phyloP scores from a whole-genome alignment of 2,797 vertebrate species.

The Acanthurus leucopareius region DNA sequence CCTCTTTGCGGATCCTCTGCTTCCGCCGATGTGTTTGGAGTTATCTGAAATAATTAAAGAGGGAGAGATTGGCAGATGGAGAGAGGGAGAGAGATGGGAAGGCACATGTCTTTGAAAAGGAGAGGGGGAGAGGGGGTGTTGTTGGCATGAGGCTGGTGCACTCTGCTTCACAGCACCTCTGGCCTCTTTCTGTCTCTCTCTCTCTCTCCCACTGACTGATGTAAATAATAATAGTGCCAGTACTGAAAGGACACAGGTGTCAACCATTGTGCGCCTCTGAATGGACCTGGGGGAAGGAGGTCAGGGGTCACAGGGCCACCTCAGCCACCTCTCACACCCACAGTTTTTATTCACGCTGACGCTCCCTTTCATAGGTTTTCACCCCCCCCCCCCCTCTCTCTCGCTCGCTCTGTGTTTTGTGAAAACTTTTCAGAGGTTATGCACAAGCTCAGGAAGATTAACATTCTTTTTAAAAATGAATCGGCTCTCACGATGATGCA shows the following conservation, averaged over 20 bases:
- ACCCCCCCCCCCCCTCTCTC: conserved; percentile 25
- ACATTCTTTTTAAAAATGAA: conserved; percentile 70
- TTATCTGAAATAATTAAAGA: conserved; percentile 78
- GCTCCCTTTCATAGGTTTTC: conserved; percentile 70
- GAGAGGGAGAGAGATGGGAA: conserved; percentile 23
- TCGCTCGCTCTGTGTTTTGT: conserved; percentile 72
- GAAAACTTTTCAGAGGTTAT: conserved; percentile 78
- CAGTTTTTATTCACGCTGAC: conserved; percentile 76
- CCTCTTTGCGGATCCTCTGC: conserved; percentile 53
- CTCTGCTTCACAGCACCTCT: conserved; percentile 73
- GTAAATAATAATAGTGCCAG: conserved; percentile 87
- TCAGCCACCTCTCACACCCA: conserved; percentile 78
- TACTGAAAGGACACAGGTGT: conserved; percentile 89
- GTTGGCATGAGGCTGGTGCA: conserved; percentile 74
- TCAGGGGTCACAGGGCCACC: conserved; percentile 77
- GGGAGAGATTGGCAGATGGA: conserved; percentile 43
- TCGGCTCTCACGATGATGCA: conserved; percentile 42
- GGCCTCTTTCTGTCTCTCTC: conserved; percentile 70
- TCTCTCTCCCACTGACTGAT: conserved; percentile 75
- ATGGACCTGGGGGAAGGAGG: conserved; percentile 78
- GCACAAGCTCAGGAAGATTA: conserved; percentile 70
- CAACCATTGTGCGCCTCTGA: conserved; percentile 85
- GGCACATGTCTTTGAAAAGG: conserved; percentile 55
- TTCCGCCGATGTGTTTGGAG: conserved; percentile 67
- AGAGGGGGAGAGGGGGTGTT: conserved; percentile 11